These are phyloP conservation scores for Phylloscopus trochilus DNA, from an alignment of 2,113 vertebrate genomes.

Conservation along the genomic window DNA sequence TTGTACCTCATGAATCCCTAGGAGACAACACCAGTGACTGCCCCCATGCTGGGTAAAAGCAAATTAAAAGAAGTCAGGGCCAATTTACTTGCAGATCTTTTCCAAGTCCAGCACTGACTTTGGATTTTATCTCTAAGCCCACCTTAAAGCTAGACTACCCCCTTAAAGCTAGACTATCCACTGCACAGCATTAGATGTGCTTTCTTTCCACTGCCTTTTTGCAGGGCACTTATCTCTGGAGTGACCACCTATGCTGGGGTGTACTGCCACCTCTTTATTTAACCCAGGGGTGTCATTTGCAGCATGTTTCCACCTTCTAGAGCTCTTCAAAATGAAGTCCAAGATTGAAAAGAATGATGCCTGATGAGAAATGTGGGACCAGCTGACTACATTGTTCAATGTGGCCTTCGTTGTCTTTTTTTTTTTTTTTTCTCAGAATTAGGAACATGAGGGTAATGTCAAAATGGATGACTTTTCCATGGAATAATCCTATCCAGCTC, in stretches of 20 bases:
- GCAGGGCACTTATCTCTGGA: neutral
- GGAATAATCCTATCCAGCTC: neutral
- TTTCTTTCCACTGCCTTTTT: neutral
- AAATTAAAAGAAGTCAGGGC: neutral
- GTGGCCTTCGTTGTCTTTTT: neutral
- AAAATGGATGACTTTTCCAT: neutral
- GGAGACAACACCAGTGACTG: neutral
- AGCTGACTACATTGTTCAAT: neutral
- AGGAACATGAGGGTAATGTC: rapidly evolving
- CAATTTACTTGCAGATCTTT: neutral
- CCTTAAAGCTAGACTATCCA: neutral
- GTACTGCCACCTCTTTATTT: neutral
- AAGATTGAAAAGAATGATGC: neutral
- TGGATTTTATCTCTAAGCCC: neutral
- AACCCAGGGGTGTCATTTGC: neutral
- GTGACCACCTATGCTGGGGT: neutral
- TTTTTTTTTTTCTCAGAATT: neutral
- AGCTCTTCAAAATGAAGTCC: neutral
- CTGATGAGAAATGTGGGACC: neutral
- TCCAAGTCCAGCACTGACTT: neutral
- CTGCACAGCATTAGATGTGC: neutral
- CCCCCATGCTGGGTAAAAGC: neutral
- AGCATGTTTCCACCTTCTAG: neutral
- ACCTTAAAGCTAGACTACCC: neutral
- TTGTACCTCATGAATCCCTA: neutral